These are phyloP conservation scores for Montipora sp. DNA, from an alignment of 64 coral and sea anemone genomes.

Conservation along the genomic window DNA sequence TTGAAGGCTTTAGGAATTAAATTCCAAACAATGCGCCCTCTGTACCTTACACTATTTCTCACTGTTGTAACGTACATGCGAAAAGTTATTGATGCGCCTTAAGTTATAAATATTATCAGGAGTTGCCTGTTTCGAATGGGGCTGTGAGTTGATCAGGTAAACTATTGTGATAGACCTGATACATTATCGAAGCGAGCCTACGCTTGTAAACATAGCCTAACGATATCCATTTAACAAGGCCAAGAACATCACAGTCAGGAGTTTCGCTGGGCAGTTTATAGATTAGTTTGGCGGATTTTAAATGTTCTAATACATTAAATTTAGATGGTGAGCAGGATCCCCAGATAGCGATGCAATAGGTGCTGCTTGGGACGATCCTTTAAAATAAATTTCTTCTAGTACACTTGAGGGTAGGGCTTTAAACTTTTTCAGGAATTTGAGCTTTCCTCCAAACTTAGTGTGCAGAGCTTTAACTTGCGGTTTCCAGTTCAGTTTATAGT, in stretches of 20 bases:
- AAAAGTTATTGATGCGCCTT: background rate
- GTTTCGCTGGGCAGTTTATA: background rate
- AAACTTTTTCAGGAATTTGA: background rate
- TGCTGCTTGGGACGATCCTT: background rate
- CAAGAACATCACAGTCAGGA: background rate
- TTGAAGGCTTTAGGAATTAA: background rate
- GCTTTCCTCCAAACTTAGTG: background rate
- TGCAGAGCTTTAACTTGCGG: background rate
- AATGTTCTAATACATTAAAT: too few relatives aligned
- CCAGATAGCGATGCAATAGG: background rate
- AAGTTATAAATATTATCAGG: background rate
- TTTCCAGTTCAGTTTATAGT: constrained; percentile 18
- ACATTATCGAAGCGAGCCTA: background rate
- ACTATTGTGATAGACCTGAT: background rate
- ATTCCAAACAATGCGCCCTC: background rate
- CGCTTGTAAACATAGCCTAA: background rate
- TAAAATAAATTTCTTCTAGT: background rate
- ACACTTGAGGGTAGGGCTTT: background rate
- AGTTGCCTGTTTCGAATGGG: background rate
- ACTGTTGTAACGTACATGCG: background rate
- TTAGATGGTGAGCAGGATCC: background rate
- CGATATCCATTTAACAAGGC: background rate
- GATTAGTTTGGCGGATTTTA: background rate
- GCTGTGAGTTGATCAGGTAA: background rate
- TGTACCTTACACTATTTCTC: background rate